A percentile compares a stretch with the other conserved stretches of the same genome.
These are phyloP conservation scores for Xenopus petersii DNA, from an alignment of 2,797 vertebrate species.

Conservation along the genomic window DNA sequence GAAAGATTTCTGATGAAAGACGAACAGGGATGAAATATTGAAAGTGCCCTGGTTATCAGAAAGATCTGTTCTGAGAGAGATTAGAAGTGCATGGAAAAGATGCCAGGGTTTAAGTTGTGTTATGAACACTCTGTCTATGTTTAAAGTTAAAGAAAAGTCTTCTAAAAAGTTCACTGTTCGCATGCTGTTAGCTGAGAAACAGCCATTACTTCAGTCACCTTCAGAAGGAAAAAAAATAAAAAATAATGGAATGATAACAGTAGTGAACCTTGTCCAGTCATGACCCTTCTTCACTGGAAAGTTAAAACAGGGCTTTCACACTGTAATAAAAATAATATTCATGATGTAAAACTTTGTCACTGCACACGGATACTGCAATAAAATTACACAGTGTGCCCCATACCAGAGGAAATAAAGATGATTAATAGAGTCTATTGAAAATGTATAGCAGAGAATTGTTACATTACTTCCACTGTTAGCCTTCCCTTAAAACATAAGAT, in stretches of 20 bases:
- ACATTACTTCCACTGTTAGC: no score
- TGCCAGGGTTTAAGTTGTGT: background rate
- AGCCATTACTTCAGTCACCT: slow-evolving; percentile 17
- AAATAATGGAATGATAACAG: slow-evolving; percentile 2
- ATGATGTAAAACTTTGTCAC: slow-evolving; percentile 36
- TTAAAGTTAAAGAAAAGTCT: slow-evolving; percentile 23
- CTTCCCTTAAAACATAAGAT: no score
- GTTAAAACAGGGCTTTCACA: slow-evolving; percentile 27
- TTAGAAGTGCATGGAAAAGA: slow-evolving; percentile 18
- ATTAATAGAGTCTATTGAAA: slow-evolving; percentile 29
- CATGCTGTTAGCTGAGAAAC: slow-evolving; percentile 21
- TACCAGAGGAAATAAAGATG: slow-evolving; percentile 28
- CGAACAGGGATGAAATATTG: slow-evolving; percentile 14
- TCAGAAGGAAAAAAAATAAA: background rate
- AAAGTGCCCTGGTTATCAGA: slow-evolving; percentile 26
- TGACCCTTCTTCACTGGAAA: slow-evolving; percentile 20
- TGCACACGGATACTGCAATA: slow-evolving; percentile 22
- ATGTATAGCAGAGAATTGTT: background rate
- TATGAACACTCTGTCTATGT: slow-evolving; percentile 15
- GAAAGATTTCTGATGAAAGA: slow-evolving; percentile 13
- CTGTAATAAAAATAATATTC: slow-evolving; percentile 33
- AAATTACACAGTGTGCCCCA: slow-evolving; percentile 16
- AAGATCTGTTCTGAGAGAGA: slow-evolving; percentile 14
- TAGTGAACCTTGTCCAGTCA: slow-evolving; percentile 25
- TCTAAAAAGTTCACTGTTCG: slow-evolving; percentile 33